Evolutionary conservation across 2,113 vertebrate species (phyloP), one percentile per base, ranked within the genome.

Genomic region (Apodemus speciosus): DNA sequence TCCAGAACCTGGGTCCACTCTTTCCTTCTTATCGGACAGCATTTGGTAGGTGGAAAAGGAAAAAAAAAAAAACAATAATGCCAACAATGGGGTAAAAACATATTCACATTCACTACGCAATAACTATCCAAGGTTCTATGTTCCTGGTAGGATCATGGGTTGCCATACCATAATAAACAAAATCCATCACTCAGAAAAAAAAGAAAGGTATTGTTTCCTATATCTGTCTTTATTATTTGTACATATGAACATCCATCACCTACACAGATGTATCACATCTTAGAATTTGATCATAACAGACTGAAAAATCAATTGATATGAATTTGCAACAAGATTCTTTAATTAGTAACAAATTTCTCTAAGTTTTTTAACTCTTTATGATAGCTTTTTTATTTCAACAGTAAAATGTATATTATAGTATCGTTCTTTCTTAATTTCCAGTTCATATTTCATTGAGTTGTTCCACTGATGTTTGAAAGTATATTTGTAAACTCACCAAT

Each of bases 401-500:
- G 3, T 32, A n/a, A 40, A 40, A 16, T 69, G 6, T 51, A 25
- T 18, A 0, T 51, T 92, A 85, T 64, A 80, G 20, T 89, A 18
- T 32, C 84, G 46, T 18, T 80, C 75, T 64, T 90, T 68, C 38
- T 2, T 20, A 83, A 49, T 71, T 85, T 75, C 13, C 32, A 69
- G 3, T 46, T 62, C 77, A 32, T 27, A 30, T 73, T 53, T 62
- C 51, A 76, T 18, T 72, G 40, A 58, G 58, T 46, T 73, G 2
- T 87, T 58, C 88, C 14, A 58, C 64, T 94, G 35, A 68, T 79
- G 38, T 60, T 73, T 89, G 38, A 83, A 91, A 56, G 8, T 89
- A 60, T 81, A 14, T 43, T 68, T 46, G 30, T 62, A 64, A 79
- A 49, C 9, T n/a, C 27, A 85, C 51, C 72, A 9, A 30, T 40